Percentiles rank a stretch among this genome's conserved stretches.
Evolutionary conservation across 2,113 vertebrate species (phyloP).

Genomic region (Himantopus leucocephalus): DNA sequence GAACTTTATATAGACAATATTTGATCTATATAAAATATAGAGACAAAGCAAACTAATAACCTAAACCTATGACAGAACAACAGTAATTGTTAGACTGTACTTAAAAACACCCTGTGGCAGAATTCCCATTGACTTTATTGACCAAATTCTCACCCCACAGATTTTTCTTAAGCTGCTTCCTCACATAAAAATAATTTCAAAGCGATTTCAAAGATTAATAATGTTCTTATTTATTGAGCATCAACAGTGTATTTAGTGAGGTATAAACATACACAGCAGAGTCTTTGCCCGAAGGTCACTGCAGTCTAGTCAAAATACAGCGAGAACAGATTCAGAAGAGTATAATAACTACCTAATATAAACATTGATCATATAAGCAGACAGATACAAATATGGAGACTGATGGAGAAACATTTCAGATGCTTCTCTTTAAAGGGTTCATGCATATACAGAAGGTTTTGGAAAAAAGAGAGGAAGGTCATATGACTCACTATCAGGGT

Average conservation of each 20-base stretch:
- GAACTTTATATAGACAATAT: background rate
- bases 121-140: background rate
- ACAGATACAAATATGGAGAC: background rate
- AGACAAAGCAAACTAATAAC: background rate
- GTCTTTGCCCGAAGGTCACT: background rate
- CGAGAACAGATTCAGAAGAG: background rate
- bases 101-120: background rate
- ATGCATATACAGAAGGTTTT: background rate
- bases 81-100: background rate
- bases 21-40: background rate
- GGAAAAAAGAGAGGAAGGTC: background rate
- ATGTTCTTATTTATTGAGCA: background rate
- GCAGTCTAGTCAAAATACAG: background rate
- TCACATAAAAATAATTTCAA: background rate
- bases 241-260: background rate
- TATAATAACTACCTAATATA: background rate
- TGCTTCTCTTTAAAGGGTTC: background rate
- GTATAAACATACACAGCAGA: background rate
- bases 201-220: background rate
- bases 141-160: background rate
- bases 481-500: background rate
- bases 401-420: background rate
- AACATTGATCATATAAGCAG: background rate
- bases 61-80: background rate
- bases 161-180: background rate